Percentiles rank a stretch among this genome's conserved stretches.
phyloP scores from a whole-genome alignment of 2,888 invertebrate species.

The Eupithecia inturbata region DNA sequence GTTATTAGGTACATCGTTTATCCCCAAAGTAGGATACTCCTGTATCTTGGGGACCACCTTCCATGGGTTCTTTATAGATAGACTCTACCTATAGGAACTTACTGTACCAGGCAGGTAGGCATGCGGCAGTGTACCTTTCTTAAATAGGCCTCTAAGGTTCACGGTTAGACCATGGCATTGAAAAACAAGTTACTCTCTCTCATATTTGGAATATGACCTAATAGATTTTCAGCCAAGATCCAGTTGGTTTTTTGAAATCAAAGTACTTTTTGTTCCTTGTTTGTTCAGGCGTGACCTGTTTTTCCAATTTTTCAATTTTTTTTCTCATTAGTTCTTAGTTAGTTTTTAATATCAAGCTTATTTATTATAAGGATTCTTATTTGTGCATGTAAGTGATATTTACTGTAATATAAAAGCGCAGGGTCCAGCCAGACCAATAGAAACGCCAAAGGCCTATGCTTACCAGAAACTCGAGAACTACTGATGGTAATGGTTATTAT shows the following conservation, averaged over 20 bases:
- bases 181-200: constrained; percentile 37
- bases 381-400: constrained; percentile 33
- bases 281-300: constrained; percentile 55
- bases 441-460: not conserved
- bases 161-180: not conserved
- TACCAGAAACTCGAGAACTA: not conserved
- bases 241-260: constrained; percentile 55
- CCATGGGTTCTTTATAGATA: too few relatives aligned
- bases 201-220: constrained; percentile 43
- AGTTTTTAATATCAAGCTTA: constrained; percentile 35
- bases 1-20: too few relatives aligned
- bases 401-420: not conserved
- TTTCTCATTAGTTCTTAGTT: constrained; percentile 34
- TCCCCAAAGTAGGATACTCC: too few relatives aligned
- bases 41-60: too few relatives aligned
- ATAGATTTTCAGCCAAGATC: constrained; percentile 62
- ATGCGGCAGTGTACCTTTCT: too few relatives aligned
- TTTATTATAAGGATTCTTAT: constrained; percentile 20
- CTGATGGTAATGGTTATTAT: not conserved
- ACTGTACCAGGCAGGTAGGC: not conserved
- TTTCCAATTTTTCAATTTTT: constrained; percentile 58
- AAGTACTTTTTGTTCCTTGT: constrained; percentile 76
- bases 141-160: not conserved
- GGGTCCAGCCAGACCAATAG: not conserved
- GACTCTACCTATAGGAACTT: not conserved